Conservation (phyloP, 2,797 vertebrate genomes). For the Myoxocephalus aenaeus region DNA sequence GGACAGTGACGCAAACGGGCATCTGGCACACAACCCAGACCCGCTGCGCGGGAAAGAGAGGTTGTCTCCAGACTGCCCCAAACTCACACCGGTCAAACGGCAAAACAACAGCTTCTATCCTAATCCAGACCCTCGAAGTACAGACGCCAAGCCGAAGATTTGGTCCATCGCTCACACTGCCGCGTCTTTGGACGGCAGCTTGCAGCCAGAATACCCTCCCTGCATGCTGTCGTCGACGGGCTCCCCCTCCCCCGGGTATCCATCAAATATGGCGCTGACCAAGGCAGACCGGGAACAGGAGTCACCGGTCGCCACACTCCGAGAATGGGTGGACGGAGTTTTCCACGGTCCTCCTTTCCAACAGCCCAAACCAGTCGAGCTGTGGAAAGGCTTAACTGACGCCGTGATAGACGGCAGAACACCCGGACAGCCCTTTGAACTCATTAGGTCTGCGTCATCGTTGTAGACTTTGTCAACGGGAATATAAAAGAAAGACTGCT, state of each 20-base stretch:
- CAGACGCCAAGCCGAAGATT: conserved; percentile 92
- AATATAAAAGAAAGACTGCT: conserved; percentile 39
- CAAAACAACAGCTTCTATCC: conserved; percentile 83
- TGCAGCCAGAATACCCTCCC: conserved; percentile 89
- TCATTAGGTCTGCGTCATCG: conserved; percentile 54
- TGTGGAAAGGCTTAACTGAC: conserved; percentile 88
- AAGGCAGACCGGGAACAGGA: conserved; percentile 87
- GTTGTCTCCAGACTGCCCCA: conserved; percentile 81
- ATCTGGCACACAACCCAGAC: conserved; percentile 56
- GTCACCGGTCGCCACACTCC: conserved; percentile 93
- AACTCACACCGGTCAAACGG: conserved; percentile 74
- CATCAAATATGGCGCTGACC: conserved; percentile 75
- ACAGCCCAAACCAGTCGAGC: conserved; percentile 85
- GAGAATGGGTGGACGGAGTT: conserved; percentile 98
- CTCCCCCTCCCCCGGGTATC: conserved; percentile 75
- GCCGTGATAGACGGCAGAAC: conserved; percentile 80
- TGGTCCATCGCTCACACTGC: conserved; percentile 98
- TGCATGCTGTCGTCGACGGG: conserved; percentile 89
- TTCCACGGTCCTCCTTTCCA: conserved; percentile 94
- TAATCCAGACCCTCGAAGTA: conserved; percentile 81
- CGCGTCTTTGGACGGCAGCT: conserved; percentile 83
- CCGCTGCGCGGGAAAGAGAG: conserved; percentile 84
- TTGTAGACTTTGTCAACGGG: conserved; percentile 45
- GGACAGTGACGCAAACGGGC: conserved; percentile 34
- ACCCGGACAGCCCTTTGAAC: conserved; percentile 85